Conservation (phyloP, 2,888 invertebrate species). For the Spodoptera exigua region DNA sequence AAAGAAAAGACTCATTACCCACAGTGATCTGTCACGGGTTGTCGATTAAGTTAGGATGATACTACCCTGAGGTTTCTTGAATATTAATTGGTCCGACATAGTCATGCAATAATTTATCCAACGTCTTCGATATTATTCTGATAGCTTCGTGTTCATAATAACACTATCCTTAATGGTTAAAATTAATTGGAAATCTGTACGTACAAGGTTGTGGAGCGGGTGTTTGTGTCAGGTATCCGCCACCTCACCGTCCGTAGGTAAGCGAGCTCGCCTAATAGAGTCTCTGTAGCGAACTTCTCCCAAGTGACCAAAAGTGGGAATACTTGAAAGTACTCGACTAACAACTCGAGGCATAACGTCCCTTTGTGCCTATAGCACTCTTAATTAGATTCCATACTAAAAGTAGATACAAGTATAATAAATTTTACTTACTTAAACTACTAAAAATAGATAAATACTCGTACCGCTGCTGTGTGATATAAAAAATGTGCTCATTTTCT, state of each 20-base stretch:
- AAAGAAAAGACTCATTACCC: too few relatives aligned
- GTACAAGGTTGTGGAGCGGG: constrained; percentile 5
- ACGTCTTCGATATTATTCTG: constrained; percentile 5
- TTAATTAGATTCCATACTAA: constrained; percentile 29
- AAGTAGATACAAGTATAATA: constrained; percentile 17
- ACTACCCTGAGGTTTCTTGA: too few relatives aligned
- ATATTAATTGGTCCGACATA: too few relatives aligned
- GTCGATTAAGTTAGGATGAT: too few relatives aligned
- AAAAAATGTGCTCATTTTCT: too few relatives aligned
- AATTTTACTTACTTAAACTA: constrained; percentile 23
- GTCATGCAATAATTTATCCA: too few relatives aligned
- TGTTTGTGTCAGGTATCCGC: constrained; percentile 16
- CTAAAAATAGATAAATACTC: not conserved
- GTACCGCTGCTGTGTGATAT: too few relatives aligned
- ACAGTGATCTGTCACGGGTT: too few relatives aligned
- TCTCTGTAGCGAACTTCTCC: constrained; percentile 56
- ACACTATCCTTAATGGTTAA: constrained; percentile 14
- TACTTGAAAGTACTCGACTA: constrained; percentile 21
- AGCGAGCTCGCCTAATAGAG: constrained; percentile 44
- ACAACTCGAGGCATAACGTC: constrained; percentile 8
- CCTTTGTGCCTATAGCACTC: constrained; percentile 29
- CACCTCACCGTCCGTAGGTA: constrained; percentile 24
- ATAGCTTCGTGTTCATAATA: constrained; percentile 8
- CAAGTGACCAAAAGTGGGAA: constrained; percentile 48
- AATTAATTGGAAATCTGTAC: constrained; percentile 48